Evolutionary conservation across 2,888 invertebrate genomes (phyloP).

Genomic region (Tholera decimalis): DNA sequence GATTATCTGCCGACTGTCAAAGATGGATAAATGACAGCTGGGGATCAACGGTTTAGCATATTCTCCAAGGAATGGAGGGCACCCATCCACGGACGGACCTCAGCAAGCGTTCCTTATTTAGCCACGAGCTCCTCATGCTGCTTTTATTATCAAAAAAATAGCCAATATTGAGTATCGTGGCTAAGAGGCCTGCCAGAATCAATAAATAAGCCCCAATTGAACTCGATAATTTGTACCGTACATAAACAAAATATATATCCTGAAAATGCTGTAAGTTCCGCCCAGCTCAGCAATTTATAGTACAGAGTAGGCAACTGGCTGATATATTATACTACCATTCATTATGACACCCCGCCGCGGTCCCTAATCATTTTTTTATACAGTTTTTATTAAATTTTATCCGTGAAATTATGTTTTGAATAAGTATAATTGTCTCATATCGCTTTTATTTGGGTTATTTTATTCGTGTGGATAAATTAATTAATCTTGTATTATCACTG

Average conservation of each 20-base stretch:
- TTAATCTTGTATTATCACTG: not conserved
- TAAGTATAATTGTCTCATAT: not conserved
- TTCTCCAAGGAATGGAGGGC: no score
- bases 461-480: not conserved
- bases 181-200: not conserved
- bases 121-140: no score
- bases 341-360: slow-evolving; percentile 15
- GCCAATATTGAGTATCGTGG: not conserved
- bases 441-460: not conserved
- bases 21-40: no score
- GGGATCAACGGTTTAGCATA: no score
- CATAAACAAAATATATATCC: slow-evolving; percentile 33
- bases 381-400: slow-evolving; percentile 18
- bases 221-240: slow-evolving; percentile 4
- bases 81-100: no score
- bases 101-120: no score
- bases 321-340: slow-evolving; percentile 47
- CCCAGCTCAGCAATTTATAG: slow-evolving; percentile 33
- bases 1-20: no score
- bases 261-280: slow-evolving; percentile 25
- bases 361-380: slow-evolving; percentile 15
- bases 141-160: no score
- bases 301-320: slow-evolving; percentile 6
- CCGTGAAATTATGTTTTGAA: slow-evolving; percentile 14
- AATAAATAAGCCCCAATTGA: slow-evolving; percentile 13